Conservation (phyloP, 2,113 vertebrate genomes). For the Casuarius casuarius region DNA sequence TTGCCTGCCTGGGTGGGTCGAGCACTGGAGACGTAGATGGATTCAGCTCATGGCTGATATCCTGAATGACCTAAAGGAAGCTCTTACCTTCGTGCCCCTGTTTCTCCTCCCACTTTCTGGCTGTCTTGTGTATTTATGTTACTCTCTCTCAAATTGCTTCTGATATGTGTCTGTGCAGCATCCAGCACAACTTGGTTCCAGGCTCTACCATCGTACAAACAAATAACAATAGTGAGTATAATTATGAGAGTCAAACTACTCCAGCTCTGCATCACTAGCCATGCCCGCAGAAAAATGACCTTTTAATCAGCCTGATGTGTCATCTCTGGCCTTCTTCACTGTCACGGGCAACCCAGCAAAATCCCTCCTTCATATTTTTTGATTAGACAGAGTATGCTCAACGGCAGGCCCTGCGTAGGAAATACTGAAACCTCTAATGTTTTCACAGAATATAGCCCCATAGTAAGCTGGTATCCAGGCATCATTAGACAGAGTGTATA, state of each 20-base stretch:
- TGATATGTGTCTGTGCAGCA: not conserved
- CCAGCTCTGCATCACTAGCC: not conserved
- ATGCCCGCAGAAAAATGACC: not conserved
- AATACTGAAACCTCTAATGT: not conserved
- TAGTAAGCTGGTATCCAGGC: not conserved
- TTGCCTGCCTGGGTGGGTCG: not conserved
- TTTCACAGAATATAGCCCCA: not conserved
- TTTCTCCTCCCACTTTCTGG: not conserved
- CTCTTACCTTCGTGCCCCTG: not conserved
- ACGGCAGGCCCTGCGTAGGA: not conserved
- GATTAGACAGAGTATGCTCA: not conserved
- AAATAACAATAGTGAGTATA: not conserved
- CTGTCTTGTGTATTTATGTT: not conserved
- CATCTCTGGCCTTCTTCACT: slow-evolving; percentile 7
- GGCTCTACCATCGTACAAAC: not conserved
- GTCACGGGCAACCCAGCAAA: not conserved
- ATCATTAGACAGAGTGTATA: fast-evolving
- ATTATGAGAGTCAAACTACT: not conserved
- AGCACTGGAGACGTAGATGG: not conserved
- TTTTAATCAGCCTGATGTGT: not conserved
- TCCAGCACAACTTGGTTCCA: not conserved
- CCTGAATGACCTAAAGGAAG: fast-evolving
- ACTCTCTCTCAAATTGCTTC: not conserved
- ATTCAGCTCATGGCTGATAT: not conserved
- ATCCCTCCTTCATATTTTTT: not conserved